Evolutionary conservation across 2,797 vertebrate genomes (phyloP).

Genomic region (Poecilia wingei): DNA sequence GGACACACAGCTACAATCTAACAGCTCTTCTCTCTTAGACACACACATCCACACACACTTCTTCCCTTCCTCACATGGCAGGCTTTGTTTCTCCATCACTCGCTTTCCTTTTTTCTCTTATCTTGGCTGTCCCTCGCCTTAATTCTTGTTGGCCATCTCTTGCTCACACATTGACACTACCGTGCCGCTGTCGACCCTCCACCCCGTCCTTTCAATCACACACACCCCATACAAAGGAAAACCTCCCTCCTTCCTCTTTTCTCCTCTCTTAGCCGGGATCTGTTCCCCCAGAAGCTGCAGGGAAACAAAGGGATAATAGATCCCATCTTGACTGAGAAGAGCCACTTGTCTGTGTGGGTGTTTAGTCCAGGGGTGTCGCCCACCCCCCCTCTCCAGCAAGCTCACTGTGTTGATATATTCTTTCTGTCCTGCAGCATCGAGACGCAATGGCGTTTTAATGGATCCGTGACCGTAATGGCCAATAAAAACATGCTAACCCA

Average conservation of each 20-base stretch:
- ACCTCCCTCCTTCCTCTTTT: conserved; percentile 19
- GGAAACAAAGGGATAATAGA: conserved; percentile 73
- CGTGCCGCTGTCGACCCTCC: conserved; percentile 37
- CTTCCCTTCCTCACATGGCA: not conserved
- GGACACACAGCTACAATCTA: conserved; percentile 4
- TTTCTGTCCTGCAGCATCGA: conserved; percentile 29
- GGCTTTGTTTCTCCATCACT: conserved; percentile 22
- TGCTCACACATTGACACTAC: conserved; percentile 14
- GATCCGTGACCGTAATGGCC: conserved; percentile 39
- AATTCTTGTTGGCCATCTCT: conserved; percentile 10
- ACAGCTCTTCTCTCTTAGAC: not conserved
- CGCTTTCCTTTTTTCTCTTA: conserved; percentile 7
- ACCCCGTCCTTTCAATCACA: conserved; percentile 5
- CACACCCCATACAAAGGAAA: conserved; percentile 2
- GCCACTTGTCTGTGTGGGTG: conserved; percentile 17
- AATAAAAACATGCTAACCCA: conserved; percentile 50
- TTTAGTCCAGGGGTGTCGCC: conserved; percentile 29
- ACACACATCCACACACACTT: not conserved
- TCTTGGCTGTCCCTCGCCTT: conserved; percentile 12
- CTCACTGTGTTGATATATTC: not conserved
- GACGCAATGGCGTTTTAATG: conserved; percentile 34
- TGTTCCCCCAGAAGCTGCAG: conserved; percentile 63
- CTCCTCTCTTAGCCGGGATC: conserved; percentile 21
- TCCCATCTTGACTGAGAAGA: conserved; percentile 63
- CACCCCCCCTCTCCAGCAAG: conserved; percentile 6